Evolutionary conservation across 1,140 invertebrate species (phyloP).

Genomic region (Drosophila arawakana): DNA sequence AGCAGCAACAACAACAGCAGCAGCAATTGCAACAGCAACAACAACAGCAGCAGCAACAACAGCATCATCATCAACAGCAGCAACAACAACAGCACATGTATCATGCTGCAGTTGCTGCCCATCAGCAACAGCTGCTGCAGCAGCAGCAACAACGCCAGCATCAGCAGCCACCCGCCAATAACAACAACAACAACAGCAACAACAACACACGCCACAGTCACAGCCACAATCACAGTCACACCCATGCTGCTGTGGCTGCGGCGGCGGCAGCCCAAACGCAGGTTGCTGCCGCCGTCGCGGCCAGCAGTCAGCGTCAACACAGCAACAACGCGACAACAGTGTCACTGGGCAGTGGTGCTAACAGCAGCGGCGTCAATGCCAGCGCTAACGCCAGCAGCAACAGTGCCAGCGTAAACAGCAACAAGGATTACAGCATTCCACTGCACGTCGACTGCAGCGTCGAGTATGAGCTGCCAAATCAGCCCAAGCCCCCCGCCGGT

Average conservation of each 20-base stretch:
- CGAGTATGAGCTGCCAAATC: conserved; percentile 92
- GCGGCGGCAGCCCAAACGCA: conserved; percentile 57
- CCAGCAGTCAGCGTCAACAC: conserved; percentile 60
- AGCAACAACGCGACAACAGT: conserved; percentile 47
- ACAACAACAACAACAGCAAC: conserved; percentile 54
- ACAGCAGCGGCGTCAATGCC: conserved; percentile 50
- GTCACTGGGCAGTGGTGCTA: conserved; percentile 49
- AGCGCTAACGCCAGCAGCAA: conserved; percentile 25
- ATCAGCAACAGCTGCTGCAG: conserved; percentile 72
- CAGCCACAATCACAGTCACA: conserved; percentile 51
- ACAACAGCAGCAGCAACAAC: conserved; percentile 55
- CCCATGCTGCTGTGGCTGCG: conserved; percentile 57
- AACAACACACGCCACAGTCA: conserved; percentile 53
- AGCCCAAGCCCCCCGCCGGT: conserved; percentile 91
- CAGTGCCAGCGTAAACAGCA: conserved; percentile 32
- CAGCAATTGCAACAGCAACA: conserved; percentile 64
- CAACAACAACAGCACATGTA: conserved; percentile 77
- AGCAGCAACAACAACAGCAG: conserved; percentile 68
- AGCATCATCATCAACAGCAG: conserved; percentile 51
- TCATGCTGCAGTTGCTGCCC: conserved; percentile 64
- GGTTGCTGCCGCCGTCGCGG: conserved; percentile 57
- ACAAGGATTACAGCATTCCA: conserved; percentile 91
- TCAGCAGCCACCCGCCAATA: conserved; percentile 53
- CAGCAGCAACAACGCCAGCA: conserved; percentile 58
- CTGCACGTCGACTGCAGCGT: conserved; percentile 93